Base-by-base conservation (phyloP, 1,140 invertebrate genomes). In the Anastrepha ludens region DNA sequence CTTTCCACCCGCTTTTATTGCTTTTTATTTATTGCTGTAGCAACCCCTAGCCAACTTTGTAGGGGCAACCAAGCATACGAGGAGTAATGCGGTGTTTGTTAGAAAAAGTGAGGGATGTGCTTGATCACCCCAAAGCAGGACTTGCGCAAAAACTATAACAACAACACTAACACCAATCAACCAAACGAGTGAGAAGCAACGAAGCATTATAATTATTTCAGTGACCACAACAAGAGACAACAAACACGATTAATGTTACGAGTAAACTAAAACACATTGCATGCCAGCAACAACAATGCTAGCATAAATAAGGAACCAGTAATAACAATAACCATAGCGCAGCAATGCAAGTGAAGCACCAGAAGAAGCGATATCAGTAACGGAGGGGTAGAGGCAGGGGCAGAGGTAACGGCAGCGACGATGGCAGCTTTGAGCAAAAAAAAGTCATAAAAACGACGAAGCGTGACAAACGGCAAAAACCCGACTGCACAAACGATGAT, bases 141-240 rank as follows among this genome's bases (percentile, higher is more conserved):
- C 41, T 74, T 29, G 0, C 39, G 41, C 13, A 47, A 74, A 74
- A 81, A 2, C 2, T 55, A 11, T 3, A 55, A 81, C 47, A 81
- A 55, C 15, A 81, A n/a, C 74, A 81, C 20, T 13, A 62, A 62
- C 60, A 62, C 9, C 60, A n/a, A 62, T 5, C 60, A 62, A 17
- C 13, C n/a, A 62, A 17, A 55, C 15, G n/a, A 81, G 47, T 55
- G n/a, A 13, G 50, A n/a, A 55, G 47, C 47, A 81, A 81, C 70
- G 74, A 47, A 81, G 50, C 50, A 81, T 81, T 81, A 81, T 81
- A 81, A 81, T 81, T 81, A 81, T 81, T 81, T 81, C 74, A 81
- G 74, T 81, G 74, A 81, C 74, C 74, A 81, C 74, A 81, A 81
- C 74, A 81, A 81, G 47, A 50, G 74, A 55, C 74, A 81, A 81